phyloP scores from a whole-genome alignment of 2,888 invertebrate genomes.

The Orthonychiurus folsomi region DNA sequence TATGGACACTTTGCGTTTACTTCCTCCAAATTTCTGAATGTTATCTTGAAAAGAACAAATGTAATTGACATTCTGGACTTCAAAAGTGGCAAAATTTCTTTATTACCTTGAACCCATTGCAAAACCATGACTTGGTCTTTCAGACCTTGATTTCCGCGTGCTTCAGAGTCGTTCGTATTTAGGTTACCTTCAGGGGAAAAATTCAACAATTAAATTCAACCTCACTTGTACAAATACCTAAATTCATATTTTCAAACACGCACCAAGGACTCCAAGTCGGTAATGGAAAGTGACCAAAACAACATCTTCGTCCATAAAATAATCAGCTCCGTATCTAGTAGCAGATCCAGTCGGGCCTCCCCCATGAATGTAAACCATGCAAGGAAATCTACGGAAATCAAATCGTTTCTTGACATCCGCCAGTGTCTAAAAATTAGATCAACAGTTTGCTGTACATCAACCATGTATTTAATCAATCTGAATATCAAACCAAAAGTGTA shows the following conservation, averaged over 20 bases:
- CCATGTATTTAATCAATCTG: too few species aligned
- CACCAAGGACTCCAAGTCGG: conserved; percentile 8
- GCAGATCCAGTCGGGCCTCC: conserved; percentile 14
- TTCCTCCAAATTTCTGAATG: conserved; percentile 13
- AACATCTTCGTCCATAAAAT: conserved; percentile 20
- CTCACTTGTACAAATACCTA: not conserved
- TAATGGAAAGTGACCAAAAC: conserved; percentile 12
- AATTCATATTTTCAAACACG: not conserved
- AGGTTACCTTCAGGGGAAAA: conserved; percentile 8
- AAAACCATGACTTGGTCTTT: conserved; percentile 14
- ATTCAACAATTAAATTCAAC: conserved; percentile 4
- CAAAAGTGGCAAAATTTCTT: not conserved
- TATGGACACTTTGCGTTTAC: conserved; percentile 12
- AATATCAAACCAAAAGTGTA: too few species aligned
- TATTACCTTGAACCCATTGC: conserved; percentile 8
- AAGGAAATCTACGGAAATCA: conserved; percentile 9
- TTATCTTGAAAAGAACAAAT: conserved; percentile 10
- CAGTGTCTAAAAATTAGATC: not conserved
- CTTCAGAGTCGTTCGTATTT: conserved; percentile 10
- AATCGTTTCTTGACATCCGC: conserved; percentile 2
- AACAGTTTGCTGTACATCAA: not conserved
- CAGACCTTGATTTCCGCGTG: conserved; percentile 12
- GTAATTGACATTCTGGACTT: not conserved
- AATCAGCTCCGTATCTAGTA: conserved; percentile 10
- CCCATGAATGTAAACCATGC: conserved; percentile 12